Percentiles rank a stretch among this genome's conserved stretches.
These are phyloP conservation scores for Planiliza haematocheilus DNA, from an alignment of 2,113 vertebrate genomes.

Conservation along the genomic window DNA sequence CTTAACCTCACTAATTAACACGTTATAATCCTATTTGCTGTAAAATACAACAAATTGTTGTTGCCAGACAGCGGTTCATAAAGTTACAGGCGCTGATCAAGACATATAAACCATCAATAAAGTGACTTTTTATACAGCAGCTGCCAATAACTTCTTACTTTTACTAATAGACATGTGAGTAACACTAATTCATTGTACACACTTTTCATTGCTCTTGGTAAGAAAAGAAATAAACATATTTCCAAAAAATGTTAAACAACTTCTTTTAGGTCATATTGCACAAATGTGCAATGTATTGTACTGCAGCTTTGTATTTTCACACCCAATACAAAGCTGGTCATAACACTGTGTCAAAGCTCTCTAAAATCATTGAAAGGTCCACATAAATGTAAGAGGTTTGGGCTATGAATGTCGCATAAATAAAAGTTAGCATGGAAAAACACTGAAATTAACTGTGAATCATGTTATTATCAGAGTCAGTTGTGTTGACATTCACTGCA, in stretches of 20 bases:
- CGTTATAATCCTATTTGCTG: not conserved
- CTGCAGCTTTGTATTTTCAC: too few relatives aligned
- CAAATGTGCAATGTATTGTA: too few relatives aligned
- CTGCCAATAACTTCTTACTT: too few relatives aligned
- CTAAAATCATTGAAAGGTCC: not conserved
- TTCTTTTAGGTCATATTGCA: not conserved
- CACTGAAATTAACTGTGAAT: not conserved
- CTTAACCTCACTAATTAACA: constrained; percentile 17
- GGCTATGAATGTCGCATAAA: not conserved
- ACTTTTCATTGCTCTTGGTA: not conserved
- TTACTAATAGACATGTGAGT: too few relatives aligned
- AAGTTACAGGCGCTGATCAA: too few relatives aligned
- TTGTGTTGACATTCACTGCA: constrained; percentile 1
- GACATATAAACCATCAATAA: not conserved
- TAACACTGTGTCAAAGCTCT: not conserved
- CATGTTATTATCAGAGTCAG: not conserved
- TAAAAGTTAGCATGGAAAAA: too few relatives aligned
- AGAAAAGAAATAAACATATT: not conserved
- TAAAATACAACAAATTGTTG: not conserved
- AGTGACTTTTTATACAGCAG: too few relatives aligned
- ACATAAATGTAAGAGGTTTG: not conserved
- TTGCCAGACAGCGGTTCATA: not conserved
- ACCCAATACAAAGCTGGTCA: not conserved
- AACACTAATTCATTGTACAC: too few relatives aligned
- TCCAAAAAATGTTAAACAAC: not conserved